phyloP scores from a whole-genome alignment of 2,113 vertebrate species.

The Lates calcarifer region DNA sequence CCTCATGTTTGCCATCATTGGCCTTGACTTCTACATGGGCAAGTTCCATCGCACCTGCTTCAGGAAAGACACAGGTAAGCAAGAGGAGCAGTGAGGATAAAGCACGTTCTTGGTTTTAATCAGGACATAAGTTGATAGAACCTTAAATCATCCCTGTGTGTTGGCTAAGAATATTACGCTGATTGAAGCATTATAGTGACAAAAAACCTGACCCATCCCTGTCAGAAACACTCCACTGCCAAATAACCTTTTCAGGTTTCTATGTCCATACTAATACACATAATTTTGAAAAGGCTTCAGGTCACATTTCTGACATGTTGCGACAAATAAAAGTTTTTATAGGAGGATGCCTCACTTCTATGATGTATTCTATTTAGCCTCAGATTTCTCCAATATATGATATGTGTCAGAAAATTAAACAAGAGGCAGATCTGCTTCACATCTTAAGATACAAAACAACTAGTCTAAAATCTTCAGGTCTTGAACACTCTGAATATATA shows the following conservation, averaged over 20 bases:
- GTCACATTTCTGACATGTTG: not conserved
- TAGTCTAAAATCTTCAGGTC: not conserved
- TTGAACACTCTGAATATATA: no score
- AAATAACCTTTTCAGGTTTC: no score
- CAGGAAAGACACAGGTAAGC: slow-evolving; percentile 88
- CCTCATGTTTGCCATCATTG: slow-evolving; percentile 99
- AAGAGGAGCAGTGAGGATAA: not conserved
- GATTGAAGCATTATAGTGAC: not conserved
- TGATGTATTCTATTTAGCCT: not conserved
- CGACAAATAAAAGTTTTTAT: not conserved
- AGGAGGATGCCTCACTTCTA: no score
- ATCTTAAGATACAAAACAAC: not conserved
- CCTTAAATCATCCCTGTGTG: not conserved
- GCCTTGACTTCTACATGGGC: slow-evolving; percentile 98
- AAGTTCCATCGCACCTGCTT: slow-evolving; percentile 97
- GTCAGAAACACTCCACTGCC: no score
- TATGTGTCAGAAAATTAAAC: not conserved
- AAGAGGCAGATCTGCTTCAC: no score
- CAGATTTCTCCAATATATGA: not conserved
- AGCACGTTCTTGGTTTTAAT: not conserved
- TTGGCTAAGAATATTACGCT: not conserved
- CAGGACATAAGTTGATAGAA: not conserved
- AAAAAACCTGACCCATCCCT: not conserved
- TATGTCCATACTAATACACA: no score
- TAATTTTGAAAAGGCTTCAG: no score